Base-by-base conservation (phyloP, 2,797 vertebrate genomes). In the Triplophysa bombifrons region DNA sequence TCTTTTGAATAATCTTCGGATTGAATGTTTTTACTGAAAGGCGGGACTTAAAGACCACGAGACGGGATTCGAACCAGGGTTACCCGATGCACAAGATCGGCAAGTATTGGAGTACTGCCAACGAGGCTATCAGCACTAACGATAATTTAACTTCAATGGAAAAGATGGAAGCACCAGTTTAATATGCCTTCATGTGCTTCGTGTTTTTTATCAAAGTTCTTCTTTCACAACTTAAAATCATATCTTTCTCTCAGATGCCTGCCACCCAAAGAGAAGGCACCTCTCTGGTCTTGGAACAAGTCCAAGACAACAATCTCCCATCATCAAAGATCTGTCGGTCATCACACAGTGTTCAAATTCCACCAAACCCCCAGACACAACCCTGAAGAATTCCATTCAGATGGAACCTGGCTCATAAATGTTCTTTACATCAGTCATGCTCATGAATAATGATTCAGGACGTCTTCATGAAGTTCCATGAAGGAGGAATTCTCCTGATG, bases 321-420 rank as follows among this genome's bases (percentile, higher is more conserved):
- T 64, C 72, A 60, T 46, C 58, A 53, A 56, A 76, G 1, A 22
- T 20, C 27, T 9, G n/a, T 78, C 48, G 73, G 64, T 74, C 65
- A 72, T 30, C 73, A 80, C 38, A 30, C 38, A 63, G 78, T 63
- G 64, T 65, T 81, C 53, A 38, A 51, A 60, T 72, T 82, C 80
- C 83, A 87, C 90, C 86, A 88, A 89, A 86, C 89, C 79, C 85
- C 84, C 77, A 51, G 84, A 83, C 86, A 74, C 68, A 46, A 75
- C 86, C 81, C 85, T 83, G 80, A 81, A 84, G 83, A 89, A 85
- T 87, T 76, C 75, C 61, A 25, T 66, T 41, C 10, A 7, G n/a
- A 30, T 3, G 30, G 1, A 65, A 65, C 63, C 63, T 13, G 34
- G 11, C 19, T 41, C 17, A 65, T 65, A 20, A 1, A 44, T 20